Base-by-base conservation (phyloP, 2,113 vertebrate species). In the Urocolius indicus region DNA sequence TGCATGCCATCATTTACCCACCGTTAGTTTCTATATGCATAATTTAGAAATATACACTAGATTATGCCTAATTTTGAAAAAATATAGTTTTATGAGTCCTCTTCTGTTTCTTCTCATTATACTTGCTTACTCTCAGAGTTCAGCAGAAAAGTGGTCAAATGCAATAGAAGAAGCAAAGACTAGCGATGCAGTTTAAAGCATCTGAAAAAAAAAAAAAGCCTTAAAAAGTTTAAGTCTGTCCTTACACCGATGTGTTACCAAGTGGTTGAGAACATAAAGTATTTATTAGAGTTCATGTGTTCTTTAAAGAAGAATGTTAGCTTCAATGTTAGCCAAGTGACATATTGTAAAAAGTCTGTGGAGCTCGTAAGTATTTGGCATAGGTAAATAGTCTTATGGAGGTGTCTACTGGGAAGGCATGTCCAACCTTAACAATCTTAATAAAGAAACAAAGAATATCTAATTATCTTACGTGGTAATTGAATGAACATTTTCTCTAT, bases 51-150 rank as follows among this genome's bases (percentile, higher is more conserved):
- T 67, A 13, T 26, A 86, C 16, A 67, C 24, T 52, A 63, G 45
- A 69, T 69, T 59, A 26, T 71, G 9, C 38, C 45, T 57, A 16
- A 79, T 79, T 89, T 79, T 93, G 81, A 93, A 91, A 91, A 93
- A 94, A 89, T n/a, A 6, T 58, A 58, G 67, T 41, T 90, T 75
- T 92, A 43, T 86, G n/a, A 84, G 24, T 22, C 51, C 18, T 80
- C 16, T 82, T 93, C 52, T 92, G 22, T 75, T 92, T 93, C 73
- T 94, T 89, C 61, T 63, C 48, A 59, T 90, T 92, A 48, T 18
- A 65, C 38, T 18, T 78, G 48, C 43, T 91, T 84, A 48, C n/a
- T 82, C 32, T 59, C 52, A 84, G 21, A 46, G 21, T 91, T 84
- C 46, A 82, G 20, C n/a, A 89, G 54, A 91, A 85, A 85, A 74